Evolutionary conservation across 2,888 invertebrate species (phyloP), one percentile per base, ranked within the genome.

Genomic region (Trachelus stipa): DNA sequence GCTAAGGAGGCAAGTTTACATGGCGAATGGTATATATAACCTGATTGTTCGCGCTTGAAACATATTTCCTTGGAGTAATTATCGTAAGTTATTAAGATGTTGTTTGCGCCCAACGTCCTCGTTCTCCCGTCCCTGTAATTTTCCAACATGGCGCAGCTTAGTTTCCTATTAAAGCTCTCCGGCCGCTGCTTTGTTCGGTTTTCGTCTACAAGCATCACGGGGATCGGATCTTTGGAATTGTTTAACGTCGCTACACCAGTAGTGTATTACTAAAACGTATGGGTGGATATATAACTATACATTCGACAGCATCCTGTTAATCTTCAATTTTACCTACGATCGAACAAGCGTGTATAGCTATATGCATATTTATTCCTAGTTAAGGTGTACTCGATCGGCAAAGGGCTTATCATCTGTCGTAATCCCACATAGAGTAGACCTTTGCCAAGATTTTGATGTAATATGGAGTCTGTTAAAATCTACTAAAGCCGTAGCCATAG

Each of bases 81-180:
- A 23, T 56, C 56, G 23, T 23, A 56, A 56, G 23, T 34, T 71
- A 71, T 71, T 71, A 71, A 9, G 33, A 31, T 71, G 31, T 34
- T 33, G 34, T 71, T 71, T 71, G 30, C 30, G 31, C 15, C 56
- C 71, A 71, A 71, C 33, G 71, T 31, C 12, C 56, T 71, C 9
- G 23, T 12, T 12, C 71, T 71, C 0, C 71, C 71, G 15, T 71
- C 12, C 31, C n/a, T 23, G 71, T 9, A 33, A 31, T 12, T 31
- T 71, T 15, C 33, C 34, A 71, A 11, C 71, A 71, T 34, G 71
- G 71, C 71, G 34, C 71, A 77, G 83, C 83, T 85, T 79, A 85
- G 82, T 83, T 85, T 85, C 83, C 84, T 83, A 80, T 84, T 80
- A 81, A 81, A 84, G 79, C 81, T 76, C 77, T 23, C 23, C 40